A percentile compares a stretch with the other conserved stretches of the same genome.
phyloP scores from a whole-genome alignment of 1,140 invertebrate species.

The Eriosoma lanigerum region DNA sequence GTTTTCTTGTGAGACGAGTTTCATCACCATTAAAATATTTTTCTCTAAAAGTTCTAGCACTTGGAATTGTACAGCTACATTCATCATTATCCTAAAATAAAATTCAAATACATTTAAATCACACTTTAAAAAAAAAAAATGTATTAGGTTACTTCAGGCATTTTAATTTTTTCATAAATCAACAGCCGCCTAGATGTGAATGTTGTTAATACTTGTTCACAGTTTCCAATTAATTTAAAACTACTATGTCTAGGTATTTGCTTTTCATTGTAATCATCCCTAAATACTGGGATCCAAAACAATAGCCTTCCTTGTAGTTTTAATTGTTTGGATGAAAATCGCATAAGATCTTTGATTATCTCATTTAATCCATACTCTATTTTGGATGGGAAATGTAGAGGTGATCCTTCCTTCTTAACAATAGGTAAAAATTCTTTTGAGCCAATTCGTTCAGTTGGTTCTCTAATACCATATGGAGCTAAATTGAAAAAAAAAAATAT shows the following conservation, averaged over 20 bases:
- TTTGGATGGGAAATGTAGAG: conserved; percentile 81
- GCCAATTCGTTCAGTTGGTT: conserved; percentile 83
- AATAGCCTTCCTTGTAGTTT: conserved; percentile 76
- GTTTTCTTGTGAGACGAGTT: conserved; percentile 24
- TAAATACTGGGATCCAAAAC: conserved; percentile 88
- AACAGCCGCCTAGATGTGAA: conserved; percentile 79
- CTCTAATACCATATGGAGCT: conserved; percentile 95
- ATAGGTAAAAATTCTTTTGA: conserved; percentile 57
- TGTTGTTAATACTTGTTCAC: conserved; percentile 80
- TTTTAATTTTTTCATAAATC: conserved; percentile 79
- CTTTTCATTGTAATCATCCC: conserved; percentile 73
- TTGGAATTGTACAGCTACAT: conserved; percentile 10
- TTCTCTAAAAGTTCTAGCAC: conserved; percentile 53
- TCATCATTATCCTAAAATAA: conserved; percentile 5
- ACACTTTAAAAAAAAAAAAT: background rate
- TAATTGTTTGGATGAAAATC: conserved; percentile 78
- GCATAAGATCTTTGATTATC: conserved; percentile 80
- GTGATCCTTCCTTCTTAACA: conserved; percentile 58
- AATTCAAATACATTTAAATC: background rate
- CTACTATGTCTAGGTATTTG: conserved; percentile 79
- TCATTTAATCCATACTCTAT: conserved; percentile 79
- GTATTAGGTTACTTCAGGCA: conserved; percentile 58
- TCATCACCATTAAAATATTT: conserved; percentile 54
- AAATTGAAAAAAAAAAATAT: conserved; percentile 53
- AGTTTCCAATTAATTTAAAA: conserved; percentile 76